Conservation (phyloP, 1,140 invertebrate species). For the Lepidurus packardi region DNA sequence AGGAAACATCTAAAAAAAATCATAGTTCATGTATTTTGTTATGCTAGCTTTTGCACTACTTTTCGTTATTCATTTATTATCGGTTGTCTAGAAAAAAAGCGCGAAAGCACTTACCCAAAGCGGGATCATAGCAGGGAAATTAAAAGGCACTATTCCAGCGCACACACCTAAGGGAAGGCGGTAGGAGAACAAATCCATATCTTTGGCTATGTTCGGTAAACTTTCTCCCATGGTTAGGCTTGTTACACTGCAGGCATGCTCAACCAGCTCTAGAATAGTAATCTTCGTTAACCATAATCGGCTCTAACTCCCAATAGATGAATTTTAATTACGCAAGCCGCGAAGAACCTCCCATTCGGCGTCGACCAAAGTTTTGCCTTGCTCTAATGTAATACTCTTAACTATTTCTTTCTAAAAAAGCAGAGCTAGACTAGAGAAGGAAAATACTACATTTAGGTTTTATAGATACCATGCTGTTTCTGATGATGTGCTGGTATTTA, state of each 20-base stretch:
- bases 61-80: too few species aligned
- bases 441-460: neutral
- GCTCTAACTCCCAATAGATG: neutral
- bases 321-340: constrained; percentile 75
- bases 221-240: constrained; percentile 87
- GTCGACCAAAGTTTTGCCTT: constrained; percentile 95
- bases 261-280: constrained; percentile 74
- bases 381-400: constrained; percentile 87
- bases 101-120: constrained; percentile 63
- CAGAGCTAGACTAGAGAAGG: constrained; percentile 30
- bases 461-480: constrained; percentile 59
- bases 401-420: constrained; percentile 69
- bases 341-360: constrained; percentile 96
- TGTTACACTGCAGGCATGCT: constrained; percentile 90
- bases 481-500: constrained; percentile 73
- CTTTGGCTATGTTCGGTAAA: constrained; percentile 80
- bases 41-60: too few species aligned
- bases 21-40: neutral
- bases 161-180: constrained; percentile 82
- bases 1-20: constrained; percentile 71
- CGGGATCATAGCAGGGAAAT: constrained; percentile 99
- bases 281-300: neutral
- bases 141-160: constrained; percentile 85
- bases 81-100: constrained; percentile 28
- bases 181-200: constrained; percentile 88